phyloP scores from a whole-genome alignment of 2,888 invertebrate species.

The Chaitophorus viminalis region DNA sequence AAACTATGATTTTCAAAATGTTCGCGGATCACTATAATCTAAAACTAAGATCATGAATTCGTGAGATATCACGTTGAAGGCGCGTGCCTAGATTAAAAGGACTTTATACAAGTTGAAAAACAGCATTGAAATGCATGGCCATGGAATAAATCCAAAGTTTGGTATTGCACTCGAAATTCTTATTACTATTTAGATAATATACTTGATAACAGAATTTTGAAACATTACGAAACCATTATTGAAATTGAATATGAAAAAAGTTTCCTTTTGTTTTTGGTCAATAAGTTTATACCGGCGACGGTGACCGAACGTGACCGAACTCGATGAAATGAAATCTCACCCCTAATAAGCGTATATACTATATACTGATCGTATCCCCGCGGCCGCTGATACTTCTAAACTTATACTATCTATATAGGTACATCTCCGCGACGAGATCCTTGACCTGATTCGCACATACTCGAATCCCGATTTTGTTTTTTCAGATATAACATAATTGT shows the following conservation, averaged over 20 bases:
- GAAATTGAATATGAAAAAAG: neutral
- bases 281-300: constrained; percentile 20
- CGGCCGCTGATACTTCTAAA: neutral
- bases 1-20: neutral
- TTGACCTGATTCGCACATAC: constrained; percentile 40
- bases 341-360: neutral
- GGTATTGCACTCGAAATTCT: neutral
- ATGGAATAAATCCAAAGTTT: constrained; percentile 12
- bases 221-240: neutral
- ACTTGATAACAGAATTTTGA: constrained; percentile 17
- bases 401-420: too few relatives aligned
- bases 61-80: neutral
- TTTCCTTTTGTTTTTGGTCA: constrained; percentile 31
- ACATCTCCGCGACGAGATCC: neutral
- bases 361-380: neutral
- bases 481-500: neutral
- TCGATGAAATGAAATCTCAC: neutral
- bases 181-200: neutral
- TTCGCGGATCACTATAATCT: neutral
- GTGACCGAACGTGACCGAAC: constrained; percentile 37
- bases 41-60: neutral
- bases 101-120: constrained; percentile 1
- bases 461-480: constrained; percentile 15
- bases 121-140: constrained; percentile 19
- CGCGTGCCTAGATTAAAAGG: constrained; percentile 7